These are phyloP conservation scores for Trissolcus japonicus DNA, from an alignment of 2,888 invertebrate species.

Conservation along the genomic window DNA sequence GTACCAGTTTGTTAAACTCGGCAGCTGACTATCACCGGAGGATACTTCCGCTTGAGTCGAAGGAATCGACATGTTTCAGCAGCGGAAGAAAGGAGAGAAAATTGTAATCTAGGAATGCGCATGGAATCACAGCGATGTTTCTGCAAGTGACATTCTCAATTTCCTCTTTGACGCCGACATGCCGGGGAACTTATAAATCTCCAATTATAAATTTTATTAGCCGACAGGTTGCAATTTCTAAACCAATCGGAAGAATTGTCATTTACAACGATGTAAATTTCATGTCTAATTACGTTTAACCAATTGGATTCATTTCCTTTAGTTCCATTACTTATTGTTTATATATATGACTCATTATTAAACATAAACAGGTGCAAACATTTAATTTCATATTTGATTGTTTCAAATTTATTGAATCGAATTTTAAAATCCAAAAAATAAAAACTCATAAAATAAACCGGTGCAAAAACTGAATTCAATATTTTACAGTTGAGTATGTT, in stretches of 20 bases:
- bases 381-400: too few relatives aligned
- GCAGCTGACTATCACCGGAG: constrained; percentile 6
- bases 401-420: too few relatives aligned
- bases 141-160: constrained; percentile 32
- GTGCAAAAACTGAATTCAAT: too few relatives aligned
- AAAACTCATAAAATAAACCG: too few relatives aligned
- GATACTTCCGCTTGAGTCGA: constrained; percentile 28
- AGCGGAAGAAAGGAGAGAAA: constrained; percentile 51
- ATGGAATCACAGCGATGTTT: constrained; percentile 27
- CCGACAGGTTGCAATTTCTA: neutral
- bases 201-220: neutral
- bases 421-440: too few relatives aligned
- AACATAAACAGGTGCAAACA: too few relatives aligned
- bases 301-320: too few relatives aligned
- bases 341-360: too few relatives aligned
- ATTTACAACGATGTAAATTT: constrained; percentile 3
- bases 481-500: too few relatives aligned
- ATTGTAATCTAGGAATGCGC: constrained; percentile 30
- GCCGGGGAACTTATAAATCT: neutral
- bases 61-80: constrained; percentile 18
- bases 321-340: too few relatives aligned
- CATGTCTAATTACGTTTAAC: too few relatives aligned
- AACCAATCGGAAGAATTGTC: neutral
- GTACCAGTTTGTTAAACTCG: too few relatives aligned
- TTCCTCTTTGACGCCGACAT: constrained; percentile 16